These are phyloP conservation scores for Alloscopus bannaensis DNA, from an alignment of 2,888 invertebrate genomes.

Conservation along the genomic window DNA sequence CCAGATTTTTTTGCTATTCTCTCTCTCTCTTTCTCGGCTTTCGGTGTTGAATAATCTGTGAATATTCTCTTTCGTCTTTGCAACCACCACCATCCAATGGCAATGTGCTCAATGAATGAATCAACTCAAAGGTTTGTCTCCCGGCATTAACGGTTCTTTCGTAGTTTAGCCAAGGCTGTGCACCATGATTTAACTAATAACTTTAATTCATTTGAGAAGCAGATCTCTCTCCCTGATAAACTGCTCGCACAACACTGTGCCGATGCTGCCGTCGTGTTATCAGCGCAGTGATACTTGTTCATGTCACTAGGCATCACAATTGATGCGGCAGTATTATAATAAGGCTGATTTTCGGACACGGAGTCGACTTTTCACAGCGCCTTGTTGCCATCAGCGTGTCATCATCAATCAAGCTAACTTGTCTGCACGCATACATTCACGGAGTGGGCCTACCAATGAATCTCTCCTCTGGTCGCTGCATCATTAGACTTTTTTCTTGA, in stretches of 20 bases:
- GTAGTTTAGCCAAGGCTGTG: constrained; percentile 27
- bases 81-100: constrained; percentile 6
- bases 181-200: constrained; percentile 28
- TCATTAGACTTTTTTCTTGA: too few species aligned
- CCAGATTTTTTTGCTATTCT: constrained; percentile 14
- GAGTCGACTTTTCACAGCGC: too few species aligned
- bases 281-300: constrained; percentile 24
- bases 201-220: constrained; percentile 48
- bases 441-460: too few species aligned
- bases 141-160: constrained; percentile 51
- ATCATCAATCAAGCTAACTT: constrained; percentile 22
- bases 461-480: too few species aligned
- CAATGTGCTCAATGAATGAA: too few species aligned
- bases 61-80: background rate
- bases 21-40: background rate
- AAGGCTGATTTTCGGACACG: too few species aligned
- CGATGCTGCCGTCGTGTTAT: background rate
- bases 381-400: too few species aligned
- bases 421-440: too few species aligned
- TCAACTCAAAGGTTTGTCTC: constrained; percentile 44
- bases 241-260: constrained; percentile 23
- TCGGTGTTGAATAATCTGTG: background rate
- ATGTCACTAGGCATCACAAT: constrained; percentile 4
- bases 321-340: background rate
- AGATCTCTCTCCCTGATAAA: constrained; percentile 24